Percentiles rank a stretch among this genome's conserved stretches.
phyloP scores from a whole-genome alignment of 1,140 invertebrate species.

The Pseudomyrmex concolor region DNA sequence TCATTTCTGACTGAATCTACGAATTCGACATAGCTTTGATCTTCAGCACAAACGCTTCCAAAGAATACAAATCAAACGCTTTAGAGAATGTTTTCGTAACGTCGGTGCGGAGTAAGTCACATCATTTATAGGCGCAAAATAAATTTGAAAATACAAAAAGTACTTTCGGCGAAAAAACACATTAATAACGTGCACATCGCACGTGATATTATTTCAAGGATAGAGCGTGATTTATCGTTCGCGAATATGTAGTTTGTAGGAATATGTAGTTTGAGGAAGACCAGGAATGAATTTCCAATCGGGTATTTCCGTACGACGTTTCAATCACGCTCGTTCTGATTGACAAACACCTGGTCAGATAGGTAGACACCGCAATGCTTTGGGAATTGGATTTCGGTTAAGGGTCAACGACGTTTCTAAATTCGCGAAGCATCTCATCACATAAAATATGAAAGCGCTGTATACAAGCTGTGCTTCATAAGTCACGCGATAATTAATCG shows the following conservation, averaged over 20 bases:
- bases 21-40: conserved; percentile 56
- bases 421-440: conserved; percentile 42
- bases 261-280: not conserved
- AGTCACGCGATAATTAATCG: not conserved
- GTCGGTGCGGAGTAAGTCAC: not conserved
- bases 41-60: conserved; percentile 21
- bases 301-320: conserved; percentile 53
- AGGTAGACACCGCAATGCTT: conserved; percentile 39
- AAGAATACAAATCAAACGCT: conserved; percentile 50
- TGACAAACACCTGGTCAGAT: conserved; percentile 52
- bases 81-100: conserved; percentile 31
- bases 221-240: conserved; percentile 12
- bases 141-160: not conserved
- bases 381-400: conserved; percentile 56
- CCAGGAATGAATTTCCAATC: conserved; percentile 52
- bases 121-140: conserved; percentile 14
- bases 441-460: not conserved
- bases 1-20: conserved; percentile 40
- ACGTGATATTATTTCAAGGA: not conserved
- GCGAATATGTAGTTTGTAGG: not conserved
- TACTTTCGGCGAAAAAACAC: not conserved
- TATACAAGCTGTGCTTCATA: not conserved
- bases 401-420: conserved; percentile 57
- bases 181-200: not conserved
- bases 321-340: conserved; percentile 56